Conservation (phyloP, 2,113 vertebrate species). For the Oncorhynchus masou region DNA sequence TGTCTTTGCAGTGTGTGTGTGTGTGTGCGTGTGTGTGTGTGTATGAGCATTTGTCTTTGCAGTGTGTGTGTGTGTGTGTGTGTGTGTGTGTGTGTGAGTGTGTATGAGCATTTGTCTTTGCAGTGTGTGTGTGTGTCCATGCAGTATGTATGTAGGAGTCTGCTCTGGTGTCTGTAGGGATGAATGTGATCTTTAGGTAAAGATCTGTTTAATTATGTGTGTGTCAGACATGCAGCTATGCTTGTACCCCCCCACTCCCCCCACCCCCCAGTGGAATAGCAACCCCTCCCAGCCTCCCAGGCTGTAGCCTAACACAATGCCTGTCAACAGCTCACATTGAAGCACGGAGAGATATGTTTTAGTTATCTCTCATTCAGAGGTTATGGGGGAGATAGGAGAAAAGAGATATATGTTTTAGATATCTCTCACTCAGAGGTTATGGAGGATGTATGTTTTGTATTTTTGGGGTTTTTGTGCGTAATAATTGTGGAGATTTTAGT, state of each 20-base stretch:
- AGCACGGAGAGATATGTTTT: neutral
- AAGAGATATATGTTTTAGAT: neutral
- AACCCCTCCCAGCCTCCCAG: slow-evolving; percentile 37
- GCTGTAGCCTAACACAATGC: slow-evolving; percentile 46
- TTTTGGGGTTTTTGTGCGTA: no score
- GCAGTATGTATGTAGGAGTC: neutral
- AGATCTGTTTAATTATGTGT: slow-evolving; percentile 54
- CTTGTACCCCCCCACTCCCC: slow-evolving; percentile 8
- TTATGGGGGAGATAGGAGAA: no score
- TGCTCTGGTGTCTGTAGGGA: slow-evolving; percentile 47
- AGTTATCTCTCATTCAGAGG: no score
- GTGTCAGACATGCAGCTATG: slow-evolving; percentile 51
- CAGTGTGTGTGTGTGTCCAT: slow-evolving; percentile 18
- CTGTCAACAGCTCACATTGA: slow-evolving; percentile 21
- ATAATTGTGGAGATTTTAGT: no score
- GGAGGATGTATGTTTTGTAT: no score
- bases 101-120: no score
- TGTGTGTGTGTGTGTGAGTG: neutral
- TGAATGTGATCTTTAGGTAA: slow-evolving; percentile 52
- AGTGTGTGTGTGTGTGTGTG: slow-evolving; percentile 15
- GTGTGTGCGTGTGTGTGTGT: slow-evolving; percentile 18
- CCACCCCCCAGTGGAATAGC: slow-evolving; percentile 18
- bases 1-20: slow-evolving; percentile 29
- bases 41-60: no score
- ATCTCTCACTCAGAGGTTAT: no score